Base-by-base conservation (phyloP, 92 coral and sea anemone species). In the Epizoanthus rinbou region DNA sequence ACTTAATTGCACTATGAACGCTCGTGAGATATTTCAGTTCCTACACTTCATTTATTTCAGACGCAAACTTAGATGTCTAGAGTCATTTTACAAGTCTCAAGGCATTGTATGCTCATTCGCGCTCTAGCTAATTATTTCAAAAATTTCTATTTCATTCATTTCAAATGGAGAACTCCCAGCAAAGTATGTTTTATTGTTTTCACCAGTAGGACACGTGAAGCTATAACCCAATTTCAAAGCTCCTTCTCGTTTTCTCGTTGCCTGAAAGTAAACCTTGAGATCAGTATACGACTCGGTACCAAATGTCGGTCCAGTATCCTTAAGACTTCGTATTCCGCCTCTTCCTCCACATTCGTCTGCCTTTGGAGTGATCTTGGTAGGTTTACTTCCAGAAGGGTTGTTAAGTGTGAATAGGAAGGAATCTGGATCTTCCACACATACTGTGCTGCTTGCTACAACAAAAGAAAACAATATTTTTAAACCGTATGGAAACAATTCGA, bases 321-420 rank as follows among this genome's bases (percentile, higher is more conserved):
- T 15, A 3, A 0, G 0, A 19, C 78, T 65, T 25, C 69, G 83
- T 59, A 88, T 69, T 4, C 88, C 88, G n/a, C 75, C 87, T 23
- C 50, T 23, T 23, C 3, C 35, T 28, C 4, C 75, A 1, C 0
- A 0, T 15, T 15, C 63, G 64, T 24, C 76, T 28, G 63, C 43
- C 39, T 58, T 28, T 88, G 71, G 78, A 45, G 31, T 53, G 1
- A 88, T 18, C 79, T 84, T 88, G 19, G 31, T n/a, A 8, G 88
- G 63, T n/a, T 64, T 41, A 25, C 13, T 80, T 50, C 88, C 85
- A 24, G 85, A 54, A 24, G 69, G 65, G 53, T 84, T 88, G 6
- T 57, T 85, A 80, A 88, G 85, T 21, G 91, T 59, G 45, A 88
- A 88, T 59, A 88, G 84, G 64, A 88, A 88, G 17, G 82, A 69